phyloP scores from a whole-genome alignment of 2,113 vertebrate genomes.

The Heptranchias perlo region DNA sequence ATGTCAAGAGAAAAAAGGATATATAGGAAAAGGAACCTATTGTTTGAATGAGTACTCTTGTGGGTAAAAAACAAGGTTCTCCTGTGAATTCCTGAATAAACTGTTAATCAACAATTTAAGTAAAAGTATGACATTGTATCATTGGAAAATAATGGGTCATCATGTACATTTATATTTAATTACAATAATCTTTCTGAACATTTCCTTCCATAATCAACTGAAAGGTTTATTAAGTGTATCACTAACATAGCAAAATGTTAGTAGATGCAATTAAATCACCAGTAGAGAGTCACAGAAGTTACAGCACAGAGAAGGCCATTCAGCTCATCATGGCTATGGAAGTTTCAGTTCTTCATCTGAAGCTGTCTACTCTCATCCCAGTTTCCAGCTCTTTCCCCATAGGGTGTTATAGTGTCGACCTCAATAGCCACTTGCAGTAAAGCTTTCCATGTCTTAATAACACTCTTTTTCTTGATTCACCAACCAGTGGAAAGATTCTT shows the following conservation, averaged over 20 bases:
- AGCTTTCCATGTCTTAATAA: neutral
- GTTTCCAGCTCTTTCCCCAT: neutral
- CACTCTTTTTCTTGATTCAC: neutral
- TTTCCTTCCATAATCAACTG: constrained; percentile 19
- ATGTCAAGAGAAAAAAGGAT: neutral
- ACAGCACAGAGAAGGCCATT: neutral
- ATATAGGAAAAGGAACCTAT: neutral
- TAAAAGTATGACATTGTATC: neutral
- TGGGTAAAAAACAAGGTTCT: neutral
- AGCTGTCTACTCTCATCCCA: neutral
- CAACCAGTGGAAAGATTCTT: neutral
- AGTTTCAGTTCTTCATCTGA: neutral
- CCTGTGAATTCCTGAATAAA: neutral
- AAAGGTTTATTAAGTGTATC: constrained; percentile 4
- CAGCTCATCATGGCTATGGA: neutral
- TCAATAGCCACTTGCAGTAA: neutral
- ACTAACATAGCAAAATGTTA: neutral
- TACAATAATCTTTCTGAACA: neutral
- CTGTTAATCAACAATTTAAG: neutral
- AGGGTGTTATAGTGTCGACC: neutral
- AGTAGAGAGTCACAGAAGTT: neutral
- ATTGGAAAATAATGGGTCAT: constrained; percentile 7
- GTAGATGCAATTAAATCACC: neutral
- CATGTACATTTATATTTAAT: neutral
- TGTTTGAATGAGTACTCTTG: neutral